Conservation (phyloP, 2,113 vertebrate genomes). For the Athene noctua region DNA sequence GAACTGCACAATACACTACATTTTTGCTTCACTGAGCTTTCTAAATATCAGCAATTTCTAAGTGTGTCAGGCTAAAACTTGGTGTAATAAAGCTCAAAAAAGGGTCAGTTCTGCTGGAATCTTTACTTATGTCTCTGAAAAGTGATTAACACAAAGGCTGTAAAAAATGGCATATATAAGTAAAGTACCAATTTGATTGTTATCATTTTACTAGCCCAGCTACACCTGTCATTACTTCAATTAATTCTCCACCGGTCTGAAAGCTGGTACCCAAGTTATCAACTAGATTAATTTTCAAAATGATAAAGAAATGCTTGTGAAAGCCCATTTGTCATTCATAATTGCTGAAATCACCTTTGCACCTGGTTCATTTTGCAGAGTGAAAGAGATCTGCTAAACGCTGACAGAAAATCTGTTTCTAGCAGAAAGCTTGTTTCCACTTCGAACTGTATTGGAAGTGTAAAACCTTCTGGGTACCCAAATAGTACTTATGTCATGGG, state of each 20-base stretch:
- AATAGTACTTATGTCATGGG: neutral
- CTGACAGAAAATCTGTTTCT: neutral
- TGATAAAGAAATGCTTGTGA: neutral
- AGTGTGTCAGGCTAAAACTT: neutral
- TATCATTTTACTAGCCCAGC: neutral
- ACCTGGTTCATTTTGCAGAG: neutral
- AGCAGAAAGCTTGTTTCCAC: neutral
- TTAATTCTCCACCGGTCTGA: neutral
- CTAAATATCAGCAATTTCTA: neutral
- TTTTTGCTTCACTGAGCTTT: neutral
- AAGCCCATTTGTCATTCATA: neutral
- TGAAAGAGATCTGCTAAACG: neutral
- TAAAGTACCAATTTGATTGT: neutral
- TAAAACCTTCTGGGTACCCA: neutral
- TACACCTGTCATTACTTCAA: neutral
- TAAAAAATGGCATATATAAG: neutral
- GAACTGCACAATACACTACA: neutral
- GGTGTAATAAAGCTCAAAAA: neutral
- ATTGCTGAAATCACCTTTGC: neutral
- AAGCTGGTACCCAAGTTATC: neutral
- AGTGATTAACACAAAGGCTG: neutral
- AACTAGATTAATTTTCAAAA: neutral
- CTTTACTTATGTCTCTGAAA: neutral
- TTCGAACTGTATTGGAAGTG: neutral
- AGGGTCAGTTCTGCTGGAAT: neutral